Conservation (phyloP, 2,888 invertebrate species). For the Stenichneumon culpator region DNA sequence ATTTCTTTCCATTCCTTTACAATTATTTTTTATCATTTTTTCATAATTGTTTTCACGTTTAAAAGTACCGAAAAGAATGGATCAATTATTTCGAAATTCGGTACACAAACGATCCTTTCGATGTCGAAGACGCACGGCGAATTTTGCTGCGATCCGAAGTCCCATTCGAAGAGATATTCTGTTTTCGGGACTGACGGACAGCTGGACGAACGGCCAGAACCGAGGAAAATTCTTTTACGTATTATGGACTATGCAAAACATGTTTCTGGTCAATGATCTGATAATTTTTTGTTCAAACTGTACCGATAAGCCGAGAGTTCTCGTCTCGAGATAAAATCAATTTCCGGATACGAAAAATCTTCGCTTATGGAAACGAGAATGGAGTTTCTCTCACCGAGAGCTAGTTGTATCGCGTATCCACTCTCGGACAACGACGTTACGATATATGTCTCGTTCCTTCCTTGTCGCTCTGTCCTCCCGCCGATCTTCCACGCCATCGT, state of each 20-base stretch:
- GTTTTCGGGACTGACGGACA: not conserved
- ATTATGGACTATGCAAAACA: no score
- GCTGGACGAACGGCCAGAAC: not conserved
- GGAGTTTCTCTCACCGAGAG: constrained; percentile 21
- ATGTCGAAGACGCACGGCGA: no score
- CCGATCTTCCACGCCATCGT: constrained; percentile 42
- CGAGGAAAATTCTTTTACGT: no score
- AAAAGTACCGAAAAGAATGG: no score
- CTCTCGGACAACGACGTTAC: constrained; percentile 27
- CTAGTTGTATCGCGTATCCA: constrained; percentile 34
- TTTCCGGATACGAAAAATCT: constrained; percentile 4
- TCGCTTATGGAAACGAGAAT: constrained; percentile 13
- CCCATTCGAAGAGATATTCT: not conserved
- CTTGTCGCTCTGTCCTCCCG: constrained; percentile 34
- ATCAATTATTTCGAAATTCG: no score
- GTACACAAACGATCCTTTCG: no score
- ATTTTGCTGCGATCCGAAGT: no score
- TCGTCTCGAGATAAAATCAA: constrained; percentile 8
- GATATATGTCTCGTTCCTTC: constrained; percentile 45
- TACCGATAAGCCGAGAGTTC: not conserved
- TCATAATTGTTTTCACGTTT: no score
- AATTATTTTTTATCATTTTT: no score
- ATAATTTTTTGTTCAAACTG: not conserved
- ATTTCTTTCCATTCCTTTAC: no score
- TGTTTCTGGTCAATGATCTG: no score